phyloP scores from a whole-genome alignment of 2,797 vertebrate species.

The Melopsittacus undulatus region DNA sequence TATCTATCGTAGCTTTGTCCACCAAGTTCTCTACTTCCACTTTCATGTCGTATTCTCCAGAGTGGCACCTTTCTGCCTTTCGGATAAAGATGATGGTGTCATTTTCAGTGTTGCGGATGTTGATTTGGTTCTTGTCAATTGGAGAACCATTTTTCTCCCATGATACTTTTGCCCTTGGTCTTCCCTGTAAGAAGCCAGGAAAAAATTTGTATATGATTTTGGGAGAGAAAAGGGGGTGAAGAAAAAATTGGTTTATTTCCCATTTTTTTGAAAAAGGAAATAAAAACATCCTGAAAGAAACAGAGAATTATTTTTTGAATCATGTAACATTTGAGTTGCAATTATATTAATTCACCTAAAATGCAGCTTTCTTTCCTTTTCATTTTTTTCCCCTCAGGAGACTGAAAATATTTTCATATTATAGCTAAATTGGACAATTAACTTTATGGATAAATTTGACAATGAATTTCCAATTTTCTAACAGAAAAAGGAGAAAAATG shows the following conservation, averaged over 20 bases:
- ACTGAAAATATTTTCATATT: background rate
- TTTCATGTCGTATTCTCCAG: slow-evolving; percentile 91
- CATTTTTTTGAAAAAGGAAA: background rate
- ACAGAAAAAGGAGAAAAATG: background rate
- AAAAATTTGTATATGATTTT: background rate
- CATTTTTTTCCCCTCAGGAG: background rate
- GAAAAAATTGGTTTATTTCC: background rate
- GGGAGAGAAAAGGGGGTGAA: background rate
- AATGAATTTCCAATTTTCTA: background rate
- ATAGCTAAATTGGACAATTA: background rate
- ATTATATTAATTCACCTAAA: background rate
- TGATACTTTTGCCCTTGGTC: slow-evolving; percentile 91
- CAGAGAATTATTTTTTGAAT: background rate
- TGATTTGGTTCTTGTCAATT: slow-evolving; percentile 89
- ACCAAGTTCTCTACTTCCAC: slow-evolving; percentile 92
- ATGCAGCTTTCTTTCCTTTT: background rate
- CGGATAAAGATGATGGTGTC: slow-evolving; percentile 98
- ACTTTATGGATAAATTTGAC: background rate
- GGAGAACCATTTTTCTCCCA: slow-evolving; percentile 90
- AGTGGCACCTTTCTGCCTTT: slow-evolving; percentile 93
- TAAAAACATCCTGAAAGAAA: background rate
- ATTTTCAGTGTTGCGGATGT: slow-evolving; percentile 93
- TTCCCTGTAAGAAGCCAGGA: slow-evolving; percentile 82
- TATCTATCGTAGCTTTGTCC: slow-evolving; percentile 89
- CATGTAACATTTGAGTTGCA: background rate